A percentile compares a stretch with the other conserved stretches of the same genome.
Evolutionary conservation across 2,888 invertebrate genomes (phyloP).

Genomic region (Deilephila porcellus): DNA sequence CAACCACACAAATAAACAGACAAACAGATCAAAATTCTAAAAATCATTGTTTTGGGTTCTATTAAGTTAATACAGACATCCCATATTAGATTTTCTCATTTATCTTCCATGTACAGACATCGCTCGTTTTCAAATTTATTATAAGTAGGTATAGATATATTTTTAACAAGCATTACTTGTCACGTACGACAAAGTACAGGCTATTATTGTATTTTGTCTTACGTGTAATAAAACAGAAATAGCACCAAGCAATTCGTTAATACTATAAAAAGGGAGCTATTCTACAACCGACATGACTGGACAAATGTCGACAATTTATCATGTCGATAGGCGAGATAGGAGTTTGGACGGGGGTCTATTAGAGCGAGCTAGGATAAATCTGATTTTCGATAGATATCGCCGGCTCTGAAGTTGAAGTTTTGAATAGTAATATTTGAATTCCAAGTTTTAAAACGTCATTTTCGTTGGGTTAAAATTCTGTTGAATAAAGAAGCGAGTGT

Average conservation of each 20-base stretch:
- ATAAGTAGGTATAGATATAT: too few species aligned
- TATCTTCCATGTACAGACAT: too few species aligned
- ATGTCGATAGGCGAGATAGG: neutral
- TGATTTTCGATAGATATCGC: slow-evolving; percentile 14
- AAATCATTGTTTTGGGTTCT: too few species aligned
- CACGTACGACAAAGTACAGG: neutral
- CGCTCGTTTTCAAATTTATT: too few species aligned
- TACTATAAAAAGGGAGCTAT: neutral
- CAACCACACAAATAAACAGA: too few species aligned
- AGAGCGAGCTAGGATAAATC: slow-evolving; percentile 12
- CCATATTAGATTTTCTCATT: too few species aligned
- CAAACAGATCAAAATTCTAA: too few species aligned
- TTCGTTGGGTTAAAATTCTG: too few species aligned
- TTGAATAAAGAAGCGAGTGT: too few species aligned
- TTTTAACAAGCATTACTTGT: neutral
- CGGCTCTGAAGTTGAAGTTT: neutral
- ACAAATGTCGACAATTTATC: slow-evolving; percentile 23
- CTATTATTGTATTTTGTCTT: neutral
- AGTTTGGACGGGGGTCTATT: slow-evolving; percentile 16
- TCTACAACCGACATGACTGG: slow-evolving; percentile 21
- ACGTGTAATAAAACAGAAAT: neutral
- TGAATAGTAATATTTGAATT: slow-evolving; percentile 1
- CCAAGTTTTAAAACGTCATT: neutral
- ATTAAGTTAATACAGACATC: too few species aligned
- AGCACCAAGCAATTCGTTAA: neutral